Base-by-base conservation (phyloP, 53 echinoderm and acorn worm species). In the Pentamera pediparva region DNA sequence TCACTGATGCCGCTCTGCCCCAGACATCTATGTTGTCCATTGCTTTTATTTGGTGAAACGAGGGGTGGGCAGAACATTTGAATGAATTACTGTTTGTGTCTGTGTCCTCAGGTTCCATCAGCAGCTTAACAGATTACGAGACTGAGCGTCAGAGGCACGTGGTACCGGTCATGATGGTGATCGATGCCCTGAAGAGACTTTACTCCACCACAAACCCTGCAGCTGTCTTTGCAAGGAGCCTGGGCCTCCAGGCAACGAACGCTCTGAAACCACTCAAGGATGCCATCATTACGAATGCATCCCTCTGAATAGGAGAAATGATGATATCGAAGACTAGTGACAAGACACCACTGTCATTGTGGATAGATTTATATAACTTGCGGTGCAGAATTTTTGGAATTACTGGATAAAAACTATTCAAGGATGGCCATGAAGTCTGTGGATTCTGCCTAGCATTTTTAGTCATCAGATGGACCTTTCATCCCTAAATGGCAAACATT, bases 221-320 rank as follows among this genome's bases (percentile, higher is more conserved):
- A 4, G 79, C 82, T 24, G 98, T 98, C 3, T 59, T 98, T 41
- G 61, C 83, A 30, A 51, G 98, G 54, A 98, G 91, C 48, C 81
- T 98, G 11, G 98, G 98, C 25, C 65, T 98, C 17, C 91, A 98
- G 77, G 88, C 89, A 20, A 91, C 98, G 28, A 91, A 98, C 84
- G 91, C 98, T 27, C 47, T 98, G 45, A 80, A 83, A 69, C 88
- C 91, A 17, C 36, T 98, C 10, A 96, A 96, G 49, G 83, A 91
- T 29, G 78, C 70, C 37, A 79, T 96, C 39, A 82, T 96, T 47
- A 38, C 75, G 37, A 51, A 78, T 41, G 96, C 96, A 15, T 76
- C 88, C 2, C 71, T 24, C 32, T 89, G 74, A 85, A 56, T 30
- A 22, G 48, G 30, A 31, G 21, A 45, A 45, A 18, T 18, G 13